Conservation (phyloP, 92 coral and sea anemone species). For the Porites cylindrica region DNA sequence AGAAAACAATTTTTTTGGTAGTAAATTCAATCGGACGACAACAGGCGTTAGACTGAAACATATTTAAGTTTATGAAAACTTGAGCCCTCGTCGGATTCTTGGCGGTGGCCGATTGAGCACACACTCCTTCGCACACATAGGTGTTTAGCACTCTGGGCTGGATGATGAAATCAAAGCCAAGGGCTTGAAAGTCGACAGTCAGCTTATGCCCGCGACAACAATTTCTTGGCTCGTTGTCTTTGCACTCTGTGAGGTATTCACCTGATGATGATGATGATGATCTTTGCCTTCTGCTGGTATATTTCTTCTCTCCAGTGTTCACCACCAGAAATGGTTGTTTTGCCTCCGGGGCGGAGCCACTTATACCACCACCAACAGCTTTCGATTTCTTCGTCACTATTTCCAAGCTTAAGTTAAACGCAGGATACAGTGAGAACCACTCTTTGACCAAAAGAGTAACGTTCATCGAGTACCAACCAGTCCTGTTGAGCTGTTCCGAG, state of each 20-base stretch:
- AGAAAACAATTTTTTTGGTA: too few species aligned
- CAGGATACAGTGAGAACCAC: conserved; percentile 23
- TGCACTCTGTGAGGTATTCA: background rate
- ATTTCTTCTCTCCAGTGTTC: conserved; percentile 1
- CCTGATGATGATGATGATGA: background rate
- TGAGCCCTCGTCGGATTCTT: background rate
- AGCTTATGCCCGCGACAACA: conserved; percentile 23
- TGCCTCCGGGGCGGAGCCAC: background rate
- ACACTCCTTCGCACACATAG: conserved; percentile 3
- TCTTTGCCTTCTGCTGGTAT: background rate
- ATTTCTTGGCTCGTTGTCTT: background rate
- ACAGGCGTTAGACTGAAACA: too few species aligned
- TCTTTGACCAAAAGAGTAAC: conserved; percentile 1
- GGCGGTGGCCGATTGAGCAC: background rate
- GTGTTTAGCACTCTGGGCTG: background rate
- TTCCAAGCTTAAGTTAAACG: conserved; percentile 4
- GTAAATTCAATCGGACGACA: too few species aligned
- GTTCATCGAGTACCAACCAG: conserved; percentile 32
- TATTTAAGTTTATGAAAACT: background rate
- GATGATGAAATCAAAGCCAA: conserved; percentile 18
- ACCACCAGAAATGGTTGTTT: conserved; percentile 32
- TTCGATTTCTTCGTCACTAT: background rate
- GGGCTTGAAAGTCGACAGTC: background rate
- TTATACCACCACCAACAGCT: background rate
- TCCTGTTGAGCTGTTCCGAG: conserved; percentile 1